Conservation (phyloP, 2,797 vertebrate genomes). For the Danio kyathit region DNA sequence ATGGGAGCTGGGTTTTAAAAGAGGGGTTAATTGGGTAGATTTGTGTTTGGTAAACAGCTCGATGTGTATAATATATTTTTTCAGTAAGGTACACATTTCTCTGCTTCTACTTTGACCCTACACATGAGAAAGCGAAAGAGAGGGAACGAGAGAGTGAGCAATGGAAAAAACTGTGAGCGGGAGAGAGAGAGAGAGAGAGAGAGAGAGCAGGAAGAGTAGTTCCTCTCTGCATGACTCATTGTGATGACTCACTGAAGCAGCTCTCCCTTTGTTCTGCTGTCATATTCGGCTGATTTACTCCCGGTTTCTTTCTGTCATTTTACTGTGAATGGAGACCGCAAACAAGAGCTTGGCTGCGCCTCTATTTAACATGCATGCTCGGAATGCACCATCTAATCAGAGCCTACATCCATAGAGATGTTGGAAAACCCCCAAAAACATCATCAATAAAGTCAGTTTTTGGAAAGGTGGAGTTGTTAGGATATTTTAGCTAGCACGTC, state of each 20-base stretch:
- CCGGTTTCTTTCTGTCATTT: slow-evolving; percentile 65
- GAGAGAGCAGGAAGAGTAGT: slow-evolving; percentile 76
- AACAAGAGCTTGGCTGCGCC: slow-evolving; percentile 46
- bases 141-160: neutral
- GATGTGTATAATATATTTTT: slow-evolving; percentile 30
- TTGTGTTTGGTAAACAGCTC: slow-evolving; percentile 47
- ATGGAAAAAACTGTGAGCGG: slow-evolving; percentile 47
- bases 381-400: slow-evolving; percentile 7
- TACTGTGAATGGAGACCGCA: slow-evolving; percentile 58
- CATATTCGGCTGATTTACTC: slow-evolving; percentile 78
- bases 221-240: slow-evolving; percentile 71
- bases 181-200: slow-evolving; percentile 46
- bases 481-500: slow-evolving; percentile 14
- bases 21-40: slow-evolving; percentile 35
- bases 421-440: slow-evolving; percentile 10
- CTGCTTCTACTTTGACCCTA: slow-evolving; percentile 13
- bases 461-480: neutral
- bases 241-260: slow-evolving; percentile 78
- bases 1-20: slow-evolving; percentile 26
- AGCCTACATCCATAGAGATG: slow-evolving; percentile 5
- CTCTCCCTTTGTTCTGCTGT: slow-evolving; percentile 79
- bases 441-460: slow-evolving; percentile 2
- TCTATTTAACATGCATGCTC: slow-evolving; percentile 22
- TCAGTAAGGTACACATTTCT: slow-evolving; percentile 15
- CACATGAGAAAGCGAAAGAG: neutral